Base-by-base conservation (phyloP, 2,888 invertebrate species). In the Drosophila setosimentum region DNA sequence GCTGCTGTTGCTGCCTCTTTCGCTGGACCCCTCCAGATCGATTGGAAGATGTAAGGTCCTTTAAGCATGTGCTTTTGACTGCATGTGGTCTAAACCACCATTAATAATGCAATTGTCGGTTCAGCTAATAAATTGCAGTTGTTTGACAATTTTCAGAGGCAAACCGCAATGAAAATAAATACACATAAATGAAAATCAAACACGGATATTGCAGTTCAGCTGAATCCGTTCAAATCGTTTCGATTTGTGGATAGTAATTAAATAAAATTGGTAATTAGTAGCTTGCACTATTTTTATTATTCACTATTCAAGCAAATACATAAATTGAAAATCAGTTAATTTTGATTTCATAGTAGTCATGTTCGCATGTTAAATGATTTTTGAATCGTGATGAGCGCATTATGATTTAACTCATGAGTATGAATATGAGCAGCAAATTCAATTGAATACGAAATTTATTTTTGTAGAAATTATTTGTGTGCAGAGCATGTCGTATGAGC, bases 81-180 rank as follows among this genome's bases (percentile, higher is more conserved):
- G 73, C 79, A 73, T 77, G 79, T 66, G 84, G 79, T 73, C 73
- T 76, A 82, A 81, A 60, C 67, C 82, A 80, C 68, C 82, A 89
- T 87, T 87, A 87, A 84, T 87, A 87, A 81, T 89, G 79, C 84
- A 84, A 82, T 84, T 84, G 79, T 74, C 72, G 73, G 82, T 68
- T 67, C 63, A 67, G 58, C 79, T 83, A 87, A 83, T 89, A 84
- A 87, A 84, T 87, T 83, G 70, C 68, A 75, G 89, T 66, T 87
- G 82, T 69, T 72, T 84, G 80, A 67, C 89, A 84, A 89, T 82
- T 77, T 87, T 62, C 73, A 69, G 49, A 70, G 30, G 54, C 24
- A 68, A 77, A 74, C 87, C 84, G 49, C 84, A 87, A 63, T 57
- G 51, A 65, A 77, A 70, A 63, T 75, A 62, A 64, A 51, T 30